Evolutionary conservation across 1,140 invertebrate genomes (phyloP).

Genomic region (fruit fly (Drosophila melanogaster)): DNA sequence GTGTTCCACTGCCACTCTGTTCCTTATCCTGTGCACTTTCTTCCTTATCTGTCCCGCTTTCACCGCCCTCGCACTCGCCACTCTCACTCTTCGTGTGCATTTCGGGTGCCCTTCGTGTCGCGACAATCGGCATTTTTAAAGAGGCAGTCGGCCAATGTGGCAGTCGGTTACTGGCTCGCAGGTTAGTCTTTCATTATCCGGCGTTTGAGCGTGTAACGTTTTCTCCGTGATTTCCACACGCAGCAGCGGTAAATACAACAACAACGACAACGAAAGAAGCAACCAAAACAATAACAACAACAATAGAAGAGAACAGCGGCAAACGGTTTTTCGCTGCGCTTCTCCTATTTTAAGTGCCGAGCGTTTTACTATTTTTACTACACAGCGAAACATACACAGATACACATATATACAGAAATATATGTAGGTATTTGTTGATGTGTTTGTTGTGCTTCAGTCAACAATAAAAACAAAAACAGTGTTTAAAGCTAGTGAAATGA

Average conservation of each 20-base stretch:
- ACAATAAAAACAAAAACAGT: conserved; percentile 29
- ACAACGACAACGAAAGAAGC: conserved; percentile 19
- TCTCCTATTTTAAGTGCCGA: conserved; percentile 60
- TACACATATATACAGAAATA: conserved; percentile 7
- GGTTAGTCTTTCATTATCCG: conserved; percentile 77
- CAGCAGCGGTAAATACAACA: conserved; percentile 32
- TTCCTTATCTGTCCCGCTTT: conserved; percentile 53
- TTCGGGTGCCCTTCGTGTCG: conserved; percentile 11
- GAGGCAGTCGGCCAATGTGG: conserved; percentile 50
- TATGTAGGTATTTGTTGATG: conserved; percentile 13
- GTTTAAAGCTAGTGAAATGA: conserved; percentile 52
- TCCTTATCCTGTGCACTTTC: conserved; percentile 72
- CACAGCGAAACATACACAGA: conserved; percentile 48
- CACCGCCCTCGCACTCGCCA: conserved; percentile 1
- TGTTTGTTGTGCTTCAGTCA: conserved; percentile 16
- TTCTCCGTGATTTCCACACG: conserved; percentile 50
- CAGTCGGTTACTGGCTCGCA: conserved; percentile 55
- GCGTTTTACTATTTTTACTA: conserved; percentile 61
- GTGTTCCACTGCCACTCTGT: conserved; percentile 62
- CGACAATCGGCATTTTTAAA: conserved; percentile 6
- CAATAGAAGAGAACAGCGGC: conserved; percentile 41
- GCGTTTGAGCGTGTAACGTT: conserved; percentile 70
- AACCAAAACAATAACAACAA: conserved; percentile 41
- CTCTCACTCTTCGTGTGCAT: not conserved
- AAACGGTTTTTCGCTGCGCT: conserved; percentile 44